Evolutionary conservation across 2,888 invertebrate species (phyloP), one percentile per base, ranked within the genome.

Genomic region (Galeruca laticollis): DNA sequence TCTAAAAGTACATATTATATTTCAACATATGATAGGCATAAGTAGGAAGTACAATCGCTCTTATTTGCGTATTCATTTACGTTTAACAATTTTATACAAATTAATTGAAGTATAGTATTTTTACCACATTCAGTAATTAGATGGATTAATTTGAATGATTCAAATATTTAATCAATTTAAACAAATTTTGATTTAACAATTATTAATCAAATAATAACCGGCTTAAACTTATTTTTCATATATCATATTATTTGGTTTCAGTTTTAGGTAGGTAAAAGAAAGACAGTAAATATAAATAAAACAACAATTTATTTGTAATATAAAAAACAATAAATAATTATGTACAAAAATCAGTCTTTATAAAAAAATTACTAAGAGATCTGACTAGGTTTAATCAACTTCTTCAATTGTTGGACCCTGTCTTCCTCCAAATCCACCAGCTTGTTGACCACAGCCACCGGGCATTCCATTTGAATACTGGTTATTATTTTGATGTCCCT

Each of bases 301-400:
- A 52, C 0, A 31, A 54, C 5, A n/a, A 26, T 18, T 54, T 26
- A 26, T 54, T 54, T 31, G 1, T 54, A 31, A 54, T 52, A 52
- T 5, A 57, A 10, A 47, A 47, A 11, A 43, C 1, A 18, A 13
- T 31, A 31, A 26, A 54, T 54, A 4, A 54, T 9, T 54, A 54
- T 31, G 13, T 43, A 43, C n/a, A 35, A 40, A 60, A 26, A 43
- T 54, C 31, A 60, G 40, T 47, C 60, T 43, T 43, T n/a, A 13
- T 13, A 47, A 47, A 60, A n/a, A 35, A 60, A 52, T 64, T 15
- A 15, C 52, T 20, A 92, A 78, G 1, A 21, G 20, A 43, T 43
- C 2, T 20, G 1, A 47, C 10, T 13, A 47, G 11, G 51, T 31
- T 71, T 65, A 71, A 57, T 71, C 71, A 33, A 71, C 65, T 68